These are phyloP conservation scores for Stomatorhinus ivindoensis DNA, from an alignment of 2,113 vertebrate genomes.

Conservation along the genomic window DNA sequence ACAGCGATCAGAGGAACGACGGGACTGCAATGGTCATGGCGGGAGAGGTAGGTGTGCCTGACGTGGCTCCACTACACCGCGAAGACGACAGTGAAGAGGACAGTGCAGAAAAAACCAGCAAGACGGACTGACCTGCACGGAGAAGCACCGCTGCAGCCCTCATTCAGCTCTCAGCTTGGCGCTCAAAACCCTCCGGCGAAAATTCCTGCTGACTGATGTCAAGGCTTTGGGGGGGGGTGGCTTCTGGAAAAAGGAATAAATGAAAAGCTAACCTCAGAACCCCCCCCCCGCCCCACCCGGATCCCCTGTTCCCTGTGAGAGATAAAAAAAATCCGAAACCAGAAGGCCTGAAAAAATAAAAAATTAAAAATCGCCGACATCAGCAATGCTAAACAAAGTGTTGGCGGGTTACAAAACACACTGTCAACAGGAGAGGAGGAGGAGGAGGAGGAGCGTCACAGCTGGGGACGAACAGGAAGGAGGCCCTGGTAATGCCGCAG, in stretches of 20 bases:
- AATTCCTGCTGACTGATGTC: not conserved
- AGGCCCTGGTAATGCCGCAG: not conserved
- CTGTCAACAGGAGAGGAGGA: conserved; percentile 2
- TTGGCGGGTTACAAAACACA: conserved; percentile 4
- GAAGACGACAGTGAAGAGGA: not conserved
- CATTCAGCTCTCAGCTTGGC: not conserved
- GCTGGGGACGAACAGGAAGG: conserved; percentile 11
- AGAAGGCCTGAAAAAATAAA: not conserved
- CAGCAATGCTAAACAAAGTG: conserved; percentile 9
- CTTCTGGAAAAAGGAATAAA: not conserved
- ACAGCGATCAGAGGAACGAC: not conserved
- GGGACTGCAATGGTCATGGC: not conserved
- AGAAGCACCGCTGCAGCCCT: not conserved
- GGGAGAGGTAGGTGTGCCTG: not conserved
- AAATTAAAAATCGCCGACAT: not conserved
- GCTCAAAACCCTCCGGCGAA: not conserved
- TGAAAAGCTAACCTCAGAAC: not conserved
- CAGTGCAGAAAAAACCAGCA: not conserved
- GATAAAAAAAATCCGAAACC: not conserved
- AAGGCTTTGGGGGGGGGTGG: not conserved
- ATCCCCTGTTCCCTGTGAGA: not conserved
- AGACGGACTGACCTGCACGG: not conserved
- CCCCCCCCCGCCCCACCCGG: not conserved
- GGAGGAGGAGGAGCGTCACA: not conserved
- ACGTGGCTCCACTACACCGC: not conserved